Percentiles rank a stretch among this genome's conserved stretches.
phyloP scores from a whole-genome alignment of 2,888 invertebrate genomes.

The Drosophila longiperda region DNA sequence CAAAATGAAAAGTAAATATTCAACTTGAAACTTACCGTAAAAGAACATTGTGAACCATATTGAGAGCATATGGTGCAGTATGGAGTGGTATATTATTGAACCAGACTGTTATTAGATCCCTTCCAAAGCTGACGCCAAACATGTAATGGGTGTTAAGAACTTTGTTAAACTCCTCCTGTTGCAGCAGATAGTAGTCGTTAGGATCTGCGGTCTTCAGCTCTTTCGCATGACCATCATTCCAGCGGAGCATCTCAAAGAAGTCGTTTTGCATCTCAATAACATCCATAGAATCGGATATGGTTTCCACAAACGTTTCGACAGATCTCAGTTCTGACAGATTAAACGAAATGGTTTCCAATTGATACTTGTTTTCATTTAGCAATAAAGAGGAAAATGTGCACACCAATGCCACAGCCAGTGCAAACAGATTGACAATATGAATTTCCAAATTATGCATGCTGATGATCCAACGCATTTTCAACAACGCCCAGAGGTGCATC shows the following conservation, averaged over 20 bases:
- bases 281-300: not conserved
- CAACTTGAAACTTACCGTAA: conserved; percentile 44
- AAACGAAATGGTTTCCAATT: conserved; percentile 39
- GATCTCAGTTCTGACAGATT: conserved; percentile 51
- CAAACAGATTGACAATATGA: conserved; percentile 19
- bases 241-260: conserved; percentile 55
- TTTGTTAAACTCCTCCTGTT: conserved; percentile 24
- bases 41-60: conserved; percentile 69
- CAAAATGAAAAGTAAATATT: not conserved
- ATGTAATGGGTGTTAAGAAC: conserved; percentile 45
- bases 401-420: conserved; percentile 19
- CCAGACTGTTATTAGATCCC: conserved; percentile 56
- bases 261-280: conserved; percentile 31
- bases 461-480: conserved; percentile 41
- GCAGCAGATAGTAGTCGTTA: conserved; percentile 31
- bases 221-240: conserved; percentile 59
- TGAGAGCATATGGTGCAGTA: conserved; percentile 60
- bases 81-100: conserved; percentile 71
- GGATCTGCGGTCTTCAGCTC: not conserved
- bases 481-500: conserved; percentile 31
- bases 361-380: conserved; percentile 46
- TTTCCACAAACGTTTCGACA: conserved; percentile 57
- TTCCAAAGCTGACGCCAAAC: conserved; percentile 58
- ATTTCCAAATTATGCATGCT: conserved; percentile 28
- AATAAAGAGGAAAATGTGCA: conserved; percentile 43